A percentile compares a stretch with the other conserved stretches of the same genome.
Evolutionary conservation across 2,888 invertebrate genomes (phyloP).

Genomic region (Ernsta delagoae): DNA sequence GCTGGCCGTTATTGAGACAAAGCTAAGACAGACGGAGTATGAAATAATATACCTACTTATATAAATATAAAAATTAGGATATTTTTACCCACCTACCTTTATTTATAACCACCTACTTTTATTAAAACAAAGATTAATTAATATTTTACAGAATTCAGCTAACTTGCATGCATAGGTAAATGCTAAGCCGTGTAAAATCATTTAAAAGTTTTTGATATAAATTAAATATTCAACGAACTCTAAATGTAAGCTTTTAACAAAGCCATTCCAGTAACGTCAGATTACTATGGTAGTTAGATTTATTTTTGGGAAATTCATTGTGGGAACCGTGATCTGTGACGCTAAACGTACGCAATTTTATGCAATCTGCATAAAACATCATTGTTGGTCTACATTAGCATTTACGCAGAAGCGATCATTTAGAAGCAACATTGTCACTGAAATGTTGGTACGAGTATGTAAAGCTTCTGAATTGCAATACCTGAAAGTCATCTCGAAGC

Average conservation of each 20-base stretch:
- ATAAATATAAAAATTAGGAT: too few relatives aligned
- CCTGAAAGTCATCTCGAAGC: conserved; percentile 74
- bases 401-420: conserved; percentile 76
- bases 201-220: conserved; percentile 46
- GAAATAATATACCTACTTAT: conserved; percentile 19
- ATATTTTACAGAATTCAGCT: conserved; percentile 74
- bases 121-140: conserved; percentile 37
- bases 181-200: conserved; percentile 80
- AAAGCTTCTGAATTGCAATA: conserved; percentile 76
- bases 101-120: conserved; percentile 29
- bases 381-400: conserved; percentile 68
- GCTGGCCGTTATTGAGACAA: conserved; percentile 36
- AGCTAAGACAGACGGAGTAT: conserved; percentile 52
- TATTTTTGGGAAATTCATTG: conserved; percentile 64
- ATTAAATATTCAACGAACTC: conserved; percentile 60
- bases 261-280: conserved; percentile 80
- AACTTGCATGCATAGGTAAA: conserved; percentile 82
- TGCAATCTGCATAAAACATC: conserved; percentile 57
- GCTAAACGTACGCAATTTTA: conserved; percentile 69
- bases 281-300: conserved; percentile 57
- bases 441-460: conserved; percentile 55
- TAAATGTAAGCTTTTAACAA: conserved; percentile 77
- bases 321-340: conserved; percentile 74
- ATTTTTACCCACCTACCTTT: conserved; percentile 26
- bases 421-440: conserved; percentile 73